Conservation (phyloP, 2,888 invertebrate species). For the Antheraea assamensis region DNA sequence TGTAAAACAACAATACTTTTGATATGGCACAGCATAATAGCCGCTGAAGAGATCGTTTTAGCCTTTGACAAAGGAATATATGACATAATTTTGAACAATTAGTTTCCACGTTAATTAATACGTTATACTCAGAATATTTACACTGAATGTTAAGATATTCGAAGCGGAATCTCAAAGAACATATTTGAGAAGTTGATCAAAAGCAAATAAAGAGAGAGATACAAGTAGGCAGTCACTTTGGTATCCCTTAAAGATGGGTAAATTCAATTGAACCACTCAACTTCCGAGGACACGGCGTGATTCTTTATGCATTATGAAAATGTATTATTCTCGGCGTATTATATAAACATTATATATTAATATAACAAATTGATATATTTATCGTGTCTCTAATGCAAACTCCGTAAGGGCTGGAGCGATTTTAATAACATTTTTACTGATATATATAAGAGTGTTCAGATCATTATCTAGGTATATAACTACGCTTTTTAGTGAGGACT, state of each 20-base stretch:
- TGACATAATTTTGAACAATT: not conserved
- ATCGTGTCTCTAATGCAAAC: not conserved
- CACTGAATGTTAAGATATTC: not conserved
- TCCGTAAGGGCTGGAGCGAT: not conserved
- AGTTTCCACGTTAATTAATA: not conserved
- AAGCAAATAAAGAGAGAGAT: constrained; percentile 37
- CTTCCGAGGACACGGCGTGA: constrained; percentile 21
- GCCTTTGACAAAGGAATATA: no score
- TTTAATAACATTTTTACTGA: no score
- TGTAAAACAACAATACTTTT: no score
- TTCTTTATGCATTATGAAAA: constrained; percentile 10
- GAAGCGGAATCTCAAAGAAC: constrained; percentile 33
- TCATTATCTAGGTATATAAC: no score
- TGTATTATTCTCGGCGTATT: not conserved
- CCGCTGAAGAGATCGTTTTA: no score
- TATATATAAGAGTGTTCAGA: no score
- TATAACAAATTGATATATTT: no score
- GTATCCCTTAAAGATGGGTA: constrained; percentile 40
- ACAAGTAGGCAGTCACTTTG: constrained; percentile 28
- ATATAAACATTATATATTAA: not conserved
- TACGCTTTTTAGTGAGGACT: no score
- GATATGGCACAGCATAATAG: no score
- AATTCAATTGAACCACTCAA: constrained; percentile 45
- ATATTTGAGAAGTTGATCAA: constrained; percentile 36
- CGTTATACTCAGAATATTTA: not conserved